Conservation (phyloP, 2,113 vertebrate species). For the Xiphorhynchus elegans region DNA sequence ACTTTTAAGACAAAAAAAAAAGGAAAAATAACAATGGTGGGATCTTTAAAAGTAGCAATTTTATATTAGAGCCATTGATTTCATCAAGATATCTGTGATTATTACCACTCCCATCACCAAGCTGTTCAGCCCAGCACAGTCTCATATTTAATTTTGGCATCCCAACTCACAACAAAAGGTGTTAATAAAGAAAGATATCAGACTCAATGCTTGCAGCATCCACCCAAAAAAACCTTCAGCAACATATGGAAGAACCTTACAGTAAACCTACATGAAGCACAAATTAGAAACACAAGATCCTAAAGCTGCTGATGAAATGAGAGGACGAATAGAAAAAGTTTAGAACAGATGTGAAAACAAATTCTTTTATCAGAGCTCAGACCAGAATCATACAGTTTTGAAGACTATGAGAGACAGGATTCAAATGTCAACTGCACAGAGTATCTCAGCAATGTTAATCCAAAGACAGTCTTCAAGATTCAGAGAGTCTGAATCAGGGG, state of each 20-base stretch:
- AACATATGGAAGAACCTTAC: neutral
- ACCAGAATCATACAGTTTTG: neutral
- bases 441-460: neutral
- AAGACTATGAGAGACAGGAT: neutral
- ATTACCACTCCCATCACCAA: conserved; percentile 69
- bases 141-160: conserved; percentile 65
- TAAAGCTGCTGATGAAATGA: neutral
- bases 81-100: conserved; percentile 71
- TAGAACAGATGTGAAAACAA: neutral
- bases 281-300: neutral
- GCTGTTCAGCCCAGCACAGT: conserved; percentile 58
- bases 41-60: conserved; percentile 72
- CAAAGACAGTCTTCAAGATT: neutral
- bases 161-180: conserved; percentile 52
- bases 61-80: conserved; percentile 78
- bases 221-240: neutral
- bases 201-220: neutral
- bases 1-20: conserved; percentile 71
- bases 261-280: neutral
- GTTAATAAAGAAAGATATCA: neutral
- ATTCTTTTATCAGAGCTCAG: neutral
- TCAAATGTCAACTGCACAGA: neutral
- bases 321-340: neutral
- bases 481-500: neutral
- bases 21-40: conserved; percentile 68